These are phyloP conservation scores for Rhagophthalmus giganteus DNA, from an alignment of 2,888 invertebrate genomes.

Conservation along the genomic window DNA sequence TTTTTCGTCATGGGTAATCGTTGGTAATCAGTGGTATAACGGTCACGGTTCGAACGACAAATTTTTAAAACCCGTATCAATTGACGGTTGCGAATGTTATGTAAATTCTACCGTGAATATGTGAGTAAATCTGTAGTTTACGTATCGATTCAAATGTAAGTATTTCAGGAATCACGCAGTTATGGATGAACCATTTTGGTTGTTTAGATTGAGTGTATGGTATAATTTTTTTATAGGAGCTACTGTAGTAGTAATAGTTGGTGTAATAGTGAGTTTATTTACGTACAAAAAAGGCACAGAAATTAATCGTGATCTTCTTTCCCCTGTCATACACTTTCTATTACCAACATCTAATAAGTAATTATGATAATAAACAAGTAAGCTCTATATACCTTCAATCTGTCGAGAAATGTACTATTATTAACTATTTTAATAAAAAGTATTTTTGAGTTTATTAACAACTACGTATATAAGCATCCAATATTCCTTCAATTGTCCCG, in stretches of 20 bases:
- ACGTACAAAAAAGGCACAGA: conserved; percentile 54
- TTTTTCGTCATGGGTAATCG: conserved; percentile 22
- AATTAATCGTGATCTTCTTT: conserved; percentile 63
- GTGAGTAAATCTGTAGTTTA: no score
- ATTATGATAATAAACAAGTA: no score
- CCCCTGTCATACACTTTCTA: conserved; percentile 51
- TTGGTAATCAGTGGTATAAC: conserved; percentile 20
- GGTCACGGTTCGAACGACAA: conserved; percentile 3
- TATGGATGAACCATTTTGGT: conserved; percentile 7
- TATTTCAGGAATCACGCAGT: no score
- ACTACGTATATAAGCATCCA: no score
- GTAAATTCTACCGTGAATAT: not conserved
- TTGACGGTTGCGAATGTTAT: conserved; percentile 16
- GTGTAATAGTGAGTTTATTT: conserved; percentile 16
- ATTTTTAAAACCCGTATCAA: conserved; percentile 11
- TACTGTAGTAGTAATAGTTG: conserved; percentile 8
- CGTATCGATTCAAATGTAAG: not conserved
- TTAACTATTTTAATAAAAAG: no score
- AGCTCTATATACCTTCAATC: no score
- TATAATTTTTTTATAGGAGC: conserved; percentile 20
- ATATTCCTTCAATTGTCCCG: no score
- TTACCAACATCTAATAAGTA: not conserved
- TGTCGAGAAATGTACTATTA: no score
- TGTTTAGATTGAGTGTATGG: conserved; percentile 31
- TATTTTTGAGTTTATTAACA: no score